phyloP scores from a whole-genome alignment of 2,888 invertebrate genomes.

The Tetragonula carbonaria region DNA sequence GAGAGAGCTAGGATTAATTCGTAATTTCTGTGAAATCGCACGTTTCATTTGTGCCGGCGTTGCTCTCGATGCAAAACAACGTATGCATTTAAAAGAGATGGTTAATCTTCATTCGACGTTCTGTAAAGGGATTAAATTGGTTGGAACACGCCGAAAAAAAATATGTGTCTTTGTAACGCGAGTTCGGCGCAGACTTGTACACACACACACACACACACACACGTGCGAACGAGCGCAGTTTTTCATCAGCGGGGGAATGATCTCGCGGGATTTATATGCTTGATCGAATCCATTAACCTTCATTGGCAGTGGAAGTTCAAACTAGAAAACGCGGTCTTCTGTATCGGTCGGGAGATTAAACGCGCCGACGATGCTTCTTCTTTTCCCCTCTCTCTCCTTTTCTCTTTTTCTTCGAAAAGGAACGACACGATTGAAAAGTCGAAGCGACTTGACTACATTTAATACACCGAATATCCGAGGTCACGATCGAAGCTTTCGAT shows the following conservation, averaged over 20 bases:
- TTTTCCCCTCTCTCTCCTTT: too few species aligned
- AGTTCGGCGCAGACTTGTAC: neutral
- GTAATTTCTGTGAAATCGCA: conserved; percentile 62
- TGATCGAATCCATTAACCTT: conserved; percentile 42
- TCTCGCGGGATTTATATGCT: conserved; percentile 37
- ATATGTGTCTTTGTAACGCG: conserved; percentile 30
- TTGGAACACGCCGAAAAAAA: conserved; percentile 54
- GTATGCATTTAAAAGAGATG: conserved; percentile 71
- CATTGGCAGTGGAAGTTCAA: conserved; percentile 1
- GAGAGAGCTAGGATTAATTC: conserved; percentile 12
- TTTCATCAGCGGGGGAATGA: conserved; percentile 44
- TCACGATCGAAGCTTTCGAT: neutral
- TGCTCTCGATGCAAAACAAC: conserved; percentile 67
- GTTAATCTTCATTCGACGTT: conserved; percentile 68
- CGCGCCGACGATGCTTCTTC: neutral
- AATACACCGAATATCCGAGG: neutral
- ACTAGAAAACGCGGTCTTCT: neutral
- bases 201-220: too few species aligned
- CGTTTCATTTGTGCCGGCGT: conserved; percentile 44
- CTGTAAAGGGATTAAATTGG: conserved; percentile 65
- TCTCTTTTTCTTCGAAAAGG: neutral
- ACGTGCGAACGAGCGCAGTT: conserved; percentile 13
- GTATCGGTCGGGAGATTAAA: neutral
- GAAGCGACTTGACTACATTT: neutral
- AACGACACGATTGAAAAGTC: neutral